These are phyloP conservation scores for Sycobia sp. DNA, from an alignment of 1,140 invertebrate genomes.

Conservation along the genomic window DNA sequence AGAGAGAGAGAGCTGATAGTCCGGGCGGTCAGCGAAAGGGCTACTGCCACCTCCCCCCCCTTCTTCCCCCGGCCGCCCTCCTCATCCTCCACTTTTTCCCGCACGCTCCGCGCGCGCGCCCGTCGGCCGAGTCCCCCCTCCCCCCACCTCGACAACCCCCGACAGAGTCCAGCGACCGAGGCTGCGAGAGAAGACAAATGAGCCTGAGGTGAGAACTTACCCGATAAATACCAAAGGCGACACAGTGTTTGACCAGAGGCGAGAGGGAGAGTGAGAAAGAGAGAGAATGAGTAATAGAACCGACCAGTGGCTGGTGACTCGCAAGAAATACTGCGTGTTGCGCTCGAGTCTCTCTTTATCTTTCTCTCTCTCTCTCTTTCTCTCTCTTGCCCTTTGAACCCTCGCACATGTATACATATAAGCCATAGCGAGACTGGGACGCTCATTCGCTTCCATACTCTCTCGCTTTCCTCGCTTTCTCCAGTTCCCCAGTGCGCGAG, in stretches of 20 bases:
- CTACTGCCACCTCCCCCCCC: not conserved
- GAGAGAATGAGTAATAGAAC: too few species aligned
- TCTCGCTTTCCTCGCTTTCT: slow-evolving; percentile 2
- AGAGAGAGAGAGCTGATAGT: slow-evolving; percentile 1
- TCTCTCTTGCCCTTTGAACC: slow-evolving; percentile 25
- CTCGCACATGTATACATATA: slow-evolving; percentile 14
- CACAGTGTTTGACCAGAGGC: slow-evolving; percentile 61
- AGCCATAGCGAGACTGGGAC: slow-evolving; percentile 26
- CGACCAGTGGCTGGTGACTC: slow-evolving; percentile 32
- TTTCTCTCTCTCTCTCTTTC: slow-evolving; percentile 31
- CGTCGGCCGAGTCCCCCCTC: too few species aligned
- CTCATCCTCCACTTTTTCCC: too few species aligned
- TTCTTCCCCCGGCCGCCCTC: not conserved
- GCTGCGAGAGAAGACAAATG: slow-evolving; percentile 64
- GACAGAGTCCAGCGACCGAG: too few species aligned
- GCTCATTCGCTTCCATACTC: slow-evolving; percentile 33
- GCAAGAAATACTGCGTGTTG: slow-evolving; percentile 54
- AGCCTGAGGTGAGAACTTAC: slow-evolving; percentile 63
- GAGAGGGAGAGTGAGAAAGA: too few species aligned
- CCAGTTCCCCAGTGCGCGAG: not conserved
- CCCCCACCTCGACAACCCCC: too few species aligned
- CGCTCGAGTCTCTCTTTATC: slow-evolving; percentile 41
- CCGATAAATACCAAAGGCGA: slow-evolving; percentile 64
- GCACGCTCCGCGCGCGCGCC: too few species aligned
- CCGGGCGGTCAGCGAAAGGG: slow-evolving; percentile 8